Evolutionary conservation across 2,113 vertebrate species (phyloP).

Genomic region (Cyprinodon variegatus): DNA sequence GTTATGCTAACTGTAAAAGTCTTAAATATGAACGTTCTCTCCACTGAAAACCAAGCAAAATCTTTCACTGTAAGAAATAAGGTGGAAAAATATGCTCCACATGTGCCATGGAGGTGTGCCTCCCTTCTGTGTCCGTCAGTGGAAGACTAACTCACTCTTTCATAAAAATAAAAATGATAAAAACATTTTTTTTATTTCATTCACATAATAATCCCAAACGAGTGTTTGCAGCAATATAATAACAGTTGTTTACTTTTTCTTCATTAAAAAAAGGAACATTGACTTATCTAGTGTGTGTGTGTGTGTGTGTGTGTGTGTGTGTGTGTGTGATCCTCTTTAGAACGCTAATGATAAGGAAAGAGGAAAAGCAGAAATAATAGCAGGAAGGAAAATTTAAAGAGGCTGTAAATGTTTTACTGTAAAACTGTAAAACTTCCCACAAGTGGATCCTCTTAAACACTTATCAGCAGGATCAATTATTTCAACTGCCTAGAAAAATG

Average conservation of each 20-base stretch:
- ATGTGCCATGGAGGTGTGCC: neutral
- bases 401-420: conserved; percentile 36
- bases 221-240: neutral
- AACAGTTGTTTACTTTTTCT: neutral
- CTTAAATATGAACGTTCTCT: neutral
- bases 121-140: neutral
- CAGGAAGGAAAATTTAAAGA: conserved; percentile 11
- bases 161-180: neutral
- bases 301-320: neutral
- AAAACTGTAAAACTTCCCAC: conserved; percentile 40
- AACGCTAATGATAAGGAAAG: neutral
- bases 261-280: neutral
- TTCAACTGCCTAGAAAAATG: conserved; percentile 15
- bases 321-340: neutral
- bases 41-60: conserved; percentile 1
- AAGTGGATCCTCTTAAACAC: conserved; percentile 53
- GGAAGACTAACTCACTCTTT: neutral
- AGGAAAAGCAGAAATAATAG: conserved; percentile 25
- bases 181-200: neutral
- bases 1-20: neutral
- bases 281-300: conserved; percentile 12
- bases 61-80: conserved; percentile 1
- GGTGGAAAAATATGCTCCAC: neutral
- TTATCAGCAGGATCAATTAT: conserved; percentile 53
- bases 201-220: neutral